Base-by-base conservation (phyloP, 2,797 vertebrate genomes). In the Channa striata region DNA sequence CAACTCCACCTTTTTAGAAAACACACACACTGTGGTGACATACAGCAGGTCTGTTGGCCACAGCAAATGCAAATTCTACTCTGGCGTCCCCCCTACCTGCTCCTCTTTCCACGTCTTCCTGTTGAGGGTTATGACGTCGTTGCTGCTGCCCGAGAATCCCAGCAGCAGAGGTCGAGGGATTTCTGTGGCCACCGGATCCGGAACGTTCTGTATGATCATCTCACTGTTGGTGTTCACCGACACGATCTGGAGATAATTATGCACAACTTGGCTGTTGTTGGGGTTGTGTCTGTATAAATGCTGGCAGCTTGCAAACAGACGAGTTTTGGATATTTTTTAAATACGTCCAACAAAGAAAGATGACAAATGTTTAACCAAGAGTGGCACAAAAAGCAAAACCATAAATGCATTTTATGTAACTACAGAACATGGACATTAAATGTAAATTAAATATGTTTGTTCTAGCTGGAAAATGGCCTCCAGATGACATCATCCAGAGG, bases 161-260 rank as follows among this genome's bases (percentile, higher is more conserved):
- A 73, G 51, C 61, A 95, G 84, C 40, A 46, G 19, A 21, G 8
- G 3, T 0, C 82, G 82, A 11, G 94, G 93, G 66, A 95, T 93
- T 82, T 90, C 48, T 0, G 63, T 49, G 5, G 91, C 86, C 68
- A 94, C 6, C 0, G 59, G 36, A 21, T 91, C 85, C 0, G 94
- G 93, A 48, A 95, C 63, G n/a, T 93, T 94, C 42, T 72, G 7
- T n/a, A 94, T 42, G n/a, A 94, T 59, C 1, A 0, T 5, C 0
- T 82, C 81, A 8, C 63, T 74, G 56, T 2, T 79, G 23, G 8
- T 72, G 80, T 70, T 75, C 23, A 83, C 47, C 0, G 62, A 49
- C 36, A 93, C 63, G 48, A 95, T 89, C 94, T 95, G 72, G 9
- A 47, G 12, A 40, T 2, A 10, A 44, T 3, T 7, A 2, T 2